phyloP scores from a whole-genome alignment of 1,140 invertebrate genomes.

The Cydia amplana region DNA sequence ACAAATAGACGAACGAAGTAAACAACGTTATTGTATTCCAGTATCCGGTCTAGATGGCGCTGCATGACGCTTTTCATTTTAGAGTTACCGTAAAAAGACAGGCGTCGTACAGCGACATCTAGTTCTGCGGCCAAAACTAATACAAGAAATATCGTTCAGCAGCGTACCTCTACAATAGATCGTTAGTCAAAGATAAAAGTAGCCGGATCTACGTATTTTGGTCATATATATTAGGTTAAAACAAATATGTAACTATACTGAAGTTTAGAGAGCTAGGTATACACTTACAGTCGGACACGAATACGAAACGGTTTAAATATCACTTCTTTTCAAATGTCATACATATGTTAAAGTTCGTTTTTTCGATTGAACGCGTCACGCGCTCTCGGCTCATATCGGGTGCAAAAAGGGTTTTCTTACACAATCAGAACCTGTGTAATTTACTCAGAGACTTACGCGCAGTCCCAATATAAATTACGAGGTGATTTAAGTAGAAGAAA shows the following conservation, averaged over 20 bases:
- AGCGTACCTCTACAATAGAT: not conserved
- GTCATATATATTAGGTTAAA: not conserved
- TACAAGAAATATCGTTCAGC: not conserved
- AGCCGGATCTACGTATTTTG: not conserved
- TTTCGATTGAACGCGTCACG: constrained; percentile 69
- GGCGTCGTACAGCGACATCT: not conserved
- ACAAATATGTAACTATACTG: constrained; percentile 12
- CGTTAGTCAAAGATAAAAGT: constrained; percentile 1
- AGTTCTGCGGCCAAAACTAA: not conserved
- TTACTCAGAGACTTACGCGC: constrained; percentile 65
- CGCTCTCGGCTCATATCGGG: constrained; percentile 33
- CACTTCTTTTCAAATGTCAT: constrained; percentile 12
- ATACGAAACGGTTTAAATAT: constrained; percentile 14
- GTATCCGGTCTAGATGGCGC: not conserved
- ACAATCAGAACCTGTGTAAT: constrained; percentile 81
- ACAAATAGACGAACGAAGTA: constrained; percentile 39
- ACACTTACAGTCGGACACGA: constrained; percentile 18
- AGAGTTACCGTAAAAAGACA: not conserved
- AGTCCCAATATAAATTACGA: constrained; percentile 78
- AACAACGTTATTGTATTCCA: constrained; percentile 50
- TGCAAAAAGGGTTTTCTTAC: constrained; percentile 64
- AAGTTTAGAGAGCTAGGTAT: constrained; percentile 31
- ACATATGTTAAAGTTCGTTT: constrained; percentile 47
- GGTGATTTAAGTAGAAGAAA: constrained; percentile 80
- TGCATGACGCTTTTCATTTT: not conserved